Conservation (phyloP, 2,888 invertebrate species). For the Nephrotoma appendiculata region DNA sequence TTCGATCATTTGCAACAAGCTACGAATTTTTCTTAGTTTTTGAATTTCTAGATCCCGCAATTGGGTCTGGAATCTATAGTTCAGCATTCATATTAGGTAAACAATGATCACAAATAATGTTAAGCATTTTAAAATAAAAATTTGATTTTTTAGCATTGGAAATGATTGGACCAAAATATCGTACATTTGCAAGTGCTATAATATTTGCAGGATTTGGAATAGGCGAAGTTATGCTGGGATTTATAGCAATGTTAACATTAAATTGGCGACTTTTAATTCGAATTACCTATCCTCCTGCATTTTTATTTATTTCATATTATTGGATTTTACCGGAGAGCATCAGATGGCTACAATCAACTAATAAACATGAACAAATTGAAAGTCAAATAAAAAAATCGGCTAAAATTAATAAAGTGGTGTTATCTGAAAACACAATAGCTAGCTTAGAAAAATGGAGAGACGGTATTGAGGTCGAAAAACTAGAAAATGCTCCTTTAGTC, state of each 20-base stretch:
- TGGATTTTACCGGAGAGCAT: slow-evolving; percentile 57
- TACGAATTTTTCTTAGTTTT: slow-evolving; percentile 29
- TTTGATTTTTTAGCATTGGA: not conserved
- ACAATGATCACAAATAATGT: not conserved
- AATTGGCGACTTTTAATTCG: not conserved
- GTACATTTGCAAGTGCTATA: not conserved
- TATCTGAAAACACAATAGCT: slow-evolving; percentile 14
- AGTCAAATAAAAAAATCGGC: slow-evolving; percentile 41
- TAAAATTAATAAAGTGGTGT: slow-evolving; percentile 35
- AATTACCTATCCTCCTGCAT: not conserved
- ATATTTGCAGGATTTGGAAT: not conserved
- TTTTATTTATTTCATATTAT: slow-evolving; percentile 33
- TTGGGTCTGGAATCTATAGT: slow-evolving; percentile 28
- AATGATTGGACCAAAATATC: not conserved
- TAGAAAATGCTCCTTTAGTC: not conserved
- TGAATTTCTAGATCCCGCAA: slow-evolving; percentile 28
- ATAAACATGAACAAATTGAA: slow-evolving; percentile 36
- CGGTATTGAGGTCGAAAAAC: not conserved
- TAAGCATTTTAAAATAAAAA: not conserved
- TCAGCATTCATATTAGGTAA: slow-evolving; percentile 30
- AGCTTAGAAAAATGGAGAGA: not conserved
- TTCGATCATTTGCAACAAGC: slow-evolving; percentile 28
- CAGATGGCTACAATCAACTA: slow-evolving; percentile 48
- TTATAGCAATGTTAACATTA: not conserved
- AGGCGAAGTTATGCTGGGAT: not conserved